Base-by-base conservation (phyloP, 1,140 invertebrate species). In the Diabrotica virgifera region DNA sequence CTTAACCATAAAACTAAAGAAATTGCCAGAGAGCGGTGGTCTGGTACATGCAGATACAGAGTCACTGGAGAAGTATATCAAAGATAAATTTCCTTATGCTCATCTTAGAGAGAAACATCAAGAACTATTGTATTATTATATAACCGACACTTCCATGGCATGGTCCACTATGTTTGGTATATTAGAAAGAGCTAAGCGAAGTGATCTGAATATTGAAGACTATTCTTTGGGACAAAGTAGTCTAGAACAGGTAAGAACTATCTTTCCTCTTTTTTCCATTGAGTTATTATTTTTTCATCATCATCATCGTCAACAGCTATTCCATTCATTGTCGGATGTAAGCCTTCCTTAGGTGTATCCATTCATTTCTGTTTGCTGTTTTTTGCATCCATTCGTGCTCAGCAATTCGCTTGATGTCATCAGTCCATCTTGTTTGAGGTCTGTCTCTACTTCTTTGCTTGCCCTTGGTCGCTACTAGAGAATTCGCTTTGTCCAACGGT, bases 161-260 rank as follows among this genome's bases (percentile, higher is more conserved):
- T 90, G 89, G 85, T 87, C 89, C 38, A 72, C 80, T 52, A 85
- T 93, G 36, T 93, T 93, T 78, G 83, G 86, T 9, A 79, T 86
- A 6, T 86, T 92, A 85, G 90, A 93, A 70, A 79, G 81, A 36
- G 84, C 83, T 8, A 81, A 84, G 10, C 37, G 52, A 6, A 59
- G 71, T 5, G 68, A 73, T 4, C 81, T 86, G 36, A 78, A 85
- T 60, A 85, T 93, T 14, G 90, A 92, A 72, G 90, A 92, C 75
- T 93, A 93, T 76, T 90, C 89, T 11, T 85, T 94, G n/a, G 88
- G 88, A 36, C 90, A 94, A 77, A 92, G 90, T 0, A 89, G 89
- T 24, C 81, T 93, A 37, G 91, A 93, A 74, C 90, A 92, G 79
- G 89, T 92, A 61, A 69, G 9, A 24, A 52, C 35, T 55, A 10